phyloP scores from a whole-genome alignment of 2,888 invertebrate species.

The Cataglyphis altisquamis region DNA sequence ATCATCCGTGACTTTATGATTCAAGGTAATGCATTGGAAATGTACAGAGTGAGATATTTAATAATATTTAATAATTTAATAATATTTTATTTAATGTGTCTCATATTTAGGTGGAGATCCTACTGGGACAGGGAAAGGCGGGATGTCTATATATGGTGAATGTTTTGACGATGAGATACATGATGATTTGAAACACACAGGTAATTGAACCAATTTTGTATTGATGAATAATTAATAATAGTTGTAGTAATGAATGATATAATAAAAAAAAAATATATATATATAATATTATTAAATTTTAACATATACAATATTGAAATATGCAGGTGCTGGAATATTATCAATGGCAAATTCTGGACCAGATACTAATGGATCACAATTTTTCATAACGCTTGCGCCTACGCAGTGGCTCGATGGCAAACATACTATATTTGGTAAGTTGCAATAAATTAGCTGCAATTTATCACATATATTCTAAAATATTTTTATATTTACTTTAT shows the following conservation, averaged over 20 bases:
- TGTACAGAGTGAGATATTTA: neutral
- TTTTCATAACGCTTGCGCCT: conserved; percentile 98
- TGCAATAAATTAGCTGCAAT: neutral
- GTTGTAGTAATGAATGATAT: neutral
- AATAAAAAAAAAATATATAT: neutral
- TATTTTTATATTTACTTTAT: conserved; percentile 41
- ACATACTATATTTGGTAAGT: conserved; percentile 96
- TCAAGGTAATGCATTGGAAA: conserved; percentile 88
- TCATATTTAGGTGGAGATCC: conserved; percentile 93
- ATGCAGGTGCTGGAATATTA: conserved; percentile 89
- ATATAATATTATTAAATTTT: neutral
- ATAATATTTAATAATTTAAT: conserved; percentile 2
- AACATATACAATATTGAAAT: conserved; percentile 7
- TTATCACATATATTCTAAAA: neutral
- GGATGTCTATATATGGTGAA: conserved; percentile 98
- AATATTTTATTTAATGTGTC: conserved; percentile 5
- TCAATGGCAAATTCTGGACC: conserved; percentile 99
- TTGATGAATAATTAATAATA: neutral
- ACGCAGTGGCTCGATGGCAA: conserved; percentile 99
- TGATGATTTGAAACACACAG: conserved; percentile 97
- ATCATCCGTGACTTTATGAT: conserved; percentile 98
- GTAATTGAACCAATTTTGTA: conserved; percentile 80
- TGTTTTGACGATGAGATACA: conserved; percentile 98
- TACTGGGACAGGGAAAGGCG: conserved; percentile 98
- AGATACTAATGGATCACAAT: conserved; percentile 98